Conservation (phyloP, 2,797 vertebrate species). For the Orestias chungarensis region DNA sequence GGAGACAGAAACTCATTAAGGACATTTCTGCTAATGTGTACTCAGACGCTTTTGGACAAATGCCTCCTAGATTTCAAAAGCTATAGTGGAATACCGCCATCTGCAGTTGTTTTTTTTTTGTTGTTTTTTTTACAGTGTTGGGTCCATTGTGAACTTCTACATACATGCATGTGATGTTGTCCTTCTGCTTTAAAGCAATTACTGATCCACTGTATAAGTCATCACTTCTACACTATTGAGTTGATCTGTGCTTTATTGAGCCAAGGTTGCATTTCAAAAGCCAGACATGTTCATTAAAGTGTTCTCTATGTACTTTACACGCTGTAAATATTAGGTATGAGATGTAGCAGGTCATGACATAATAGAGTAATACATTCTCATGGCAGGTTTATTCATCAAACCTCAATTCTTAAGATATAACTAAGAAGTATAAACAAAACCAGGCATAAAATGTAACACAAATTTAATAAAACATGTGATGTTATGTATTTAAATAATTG, state of each 20-base stretch:
- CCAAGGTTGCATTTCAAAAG: conserved; percentile 11
- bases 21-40: conserved; percentile 32
- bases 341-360: conserved; percentile 21
- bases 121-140: conserved; percentile 18
- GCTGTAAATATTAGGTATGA: conserved; percentile 20
- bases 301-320: conserved; percentile 17
- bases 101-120: conserved; percentile 64
- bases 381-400: neutral
- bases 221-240: neutral
- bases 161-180: neutral
- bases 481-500: neutral
- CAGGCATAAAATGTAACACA: neutral
- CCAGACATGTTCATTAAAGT: conserved; percentile 28
- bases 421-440: neutral
- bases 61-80: conserved; percentile 51
- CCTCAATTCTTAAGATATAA: neutral
- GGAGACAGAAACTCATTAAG: conserved; percentile 41
- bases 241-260: conserved; percentile 2
- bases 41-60: conserved; percentile 36
- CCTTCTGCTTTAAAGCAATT: neutral
- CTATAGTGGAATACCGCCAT: conserved; percentile 74
- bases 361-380: conserved; percentile 6
- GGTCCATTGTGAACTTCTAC: conserved; percentile 12
- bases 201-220: conserved; percentile 2
- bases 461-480: neutral